Evolutionary conservation across 2,113 vertebrate species (phyloP).

Genomic region (Nannobrachium achirus): DNA sequence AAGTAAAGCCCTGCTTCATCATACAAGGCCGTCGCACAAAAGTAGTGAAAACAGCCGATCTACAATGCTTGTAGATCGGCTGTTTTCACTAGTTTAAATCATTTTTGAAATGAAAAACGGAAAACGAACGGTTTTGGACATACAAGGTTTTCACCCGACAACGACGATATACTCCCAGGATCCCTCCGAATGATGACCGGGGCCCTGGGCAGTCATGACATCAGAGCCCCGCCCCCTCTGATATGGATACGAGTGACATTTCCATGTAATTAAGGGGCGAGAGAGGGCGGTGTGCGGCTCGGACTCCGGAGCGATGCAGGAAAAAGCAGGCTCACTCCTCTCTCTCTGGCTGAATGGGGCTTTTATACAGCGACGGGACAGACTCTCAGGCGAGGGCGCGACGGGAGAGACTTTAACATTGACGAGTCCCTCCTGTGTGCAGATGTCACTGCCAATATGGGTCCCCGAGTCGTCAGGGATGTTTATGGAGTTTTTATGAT

Average conservation of each 20-base stretch:
- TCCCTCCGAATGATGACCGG: conserved; percentile 48
- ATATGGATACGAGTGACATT: conserved; percentile 73
- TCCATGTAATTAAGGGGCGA: conserved; percentile 65
- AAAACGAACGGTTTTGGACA: too few relatives aligned
- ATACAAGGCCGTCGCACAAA: too few relatives aligned
- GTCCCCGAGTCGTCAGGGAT: conserved; percentile 47
- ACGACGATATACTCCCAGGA: conserved; percentile 24
- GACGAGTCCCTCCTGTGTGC: conserved; percentile 63
- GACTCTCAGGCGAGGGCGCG: too few relatives aligned
- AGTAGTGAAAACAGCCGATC: too few relatives aligned
- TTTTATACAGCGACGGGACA: conserved; percentile 47
- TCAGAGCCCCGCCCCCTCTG: conserved; percentile 65
- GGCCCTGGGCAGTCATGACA: conserved; percentile 54
- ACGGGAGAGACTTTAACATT: conserved; percentile 52
- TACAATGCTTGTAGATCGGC: too few relatives aligned
- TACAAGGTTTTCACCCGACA: too few relatives aligned
- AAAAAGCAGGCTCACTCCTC: conserved; percentile 69
- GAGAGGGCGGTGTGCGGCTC: conserved; percentile 47
- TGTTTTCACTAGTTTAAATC: too few relatives aligned
- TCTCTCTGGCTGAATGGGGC: conserved; percentile 64
- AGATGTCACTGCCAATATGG: conserved; percentile 63
- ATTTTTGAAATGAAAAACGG: too few relatives aligned
- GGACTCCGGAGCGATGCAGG: conserved; percentile 42
- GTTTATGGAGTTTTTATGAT: conserved; percentile 57
- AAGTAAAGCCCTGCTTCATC: too few relatives aligned